Percentiles rank a stretch among this genome's conserved stretches.
These are phyloP conservation scores for Stigmatopora argus DNA, from an alignment of 2,113 vertebrate species.

Conservation along the genomic window DNA sequence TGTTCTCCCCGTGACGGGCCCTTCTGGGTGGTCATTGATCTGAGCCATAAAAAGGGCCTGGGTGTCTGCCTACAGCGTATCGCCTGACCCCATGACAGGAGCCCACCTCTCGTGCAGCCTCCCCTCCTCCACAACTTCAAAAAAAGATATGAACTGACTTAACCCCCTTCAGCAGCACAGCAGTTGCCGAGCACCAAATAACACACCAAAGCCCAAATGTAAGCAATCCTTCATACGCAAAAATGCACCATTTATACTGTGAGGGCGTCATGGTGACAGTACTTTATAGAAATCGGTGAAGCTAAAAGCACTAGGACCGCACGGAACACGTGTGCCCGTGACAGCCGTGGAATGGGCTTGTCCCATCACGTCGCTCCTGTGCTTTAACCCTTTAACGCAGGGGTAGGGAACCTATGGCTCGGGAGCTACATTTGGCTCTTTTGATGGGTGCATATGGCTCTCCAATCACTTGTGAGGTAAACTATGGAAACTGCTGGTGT, in stretches of 20 bases:
- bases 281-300: no score
- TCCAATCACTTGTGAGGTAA: no score
- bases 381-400: no score
- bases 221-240: constrained; percentile 19
- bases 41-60: constrained; percentile 20
- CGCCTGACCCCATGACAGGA: constrained; percentile 18
- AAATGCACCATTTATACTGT: background rate
- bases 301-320: no score
- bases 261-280: no score
- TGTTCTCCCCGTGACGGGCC: constrained; percentile 26
- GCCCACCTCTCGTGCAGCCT: constrained; percentile 1
- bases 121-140: constrained; percentile 5
- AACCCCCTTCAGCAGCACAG: constrained; percentile 20
- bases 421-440: no score
- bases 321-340: no score
- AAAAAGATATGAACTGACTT: constrained; percentile 16
- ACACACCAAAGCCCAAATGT: constrained; percentile 10
- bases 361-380: no score
- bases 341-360: no score
- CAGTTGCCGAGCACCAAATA: constrained; percentile 11
- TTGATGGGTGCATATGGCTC: no score
- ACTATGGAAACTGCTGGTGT: no score
- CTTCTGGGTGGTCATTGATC: constrained; percentile 31
- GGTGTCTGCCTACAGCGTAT: constrained; percentile 10
- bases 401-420: no score